These are phyloP conservation scores for Conops quadrifasciatus DNA, from an alignment of 2,888 invertebrate genomes.

Conservation along the genomic window DNA sequence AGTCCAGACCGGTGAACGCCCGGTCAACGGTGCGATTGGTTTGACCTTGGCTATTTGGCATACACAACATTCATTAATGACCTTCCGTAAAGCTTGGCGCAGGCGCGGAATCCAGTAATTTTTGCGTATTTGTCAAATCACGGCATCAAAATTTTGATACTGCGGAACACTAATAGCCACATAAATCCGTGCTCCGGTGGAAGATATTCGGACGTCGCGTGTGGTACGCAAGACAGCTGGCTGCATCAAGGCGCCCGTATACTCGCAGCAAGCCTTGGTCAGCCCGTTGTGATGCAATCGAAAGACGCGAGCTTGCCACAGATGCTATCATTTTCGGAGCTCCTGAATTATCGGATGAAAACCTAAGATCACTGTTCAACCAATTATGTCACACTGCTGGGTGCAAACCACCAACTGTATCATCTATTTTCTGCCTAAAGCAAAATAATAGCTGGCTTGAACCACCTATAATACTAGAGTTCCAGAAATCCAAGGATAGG, in stretches of 20 bases:
- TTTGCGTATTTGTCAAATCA: conserved; percentile 19
- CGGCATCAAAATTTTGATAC: conserved; percentile 20
- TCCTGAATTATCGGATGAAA: background rate
- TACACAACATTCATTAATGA: conserved; percentile 17
- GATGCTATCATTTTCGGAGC: background rate
- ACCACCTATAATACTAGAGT: background rate
- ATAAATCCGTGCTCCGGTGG: background rate
- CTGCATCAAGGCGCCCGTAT: conserved; percentile 32
- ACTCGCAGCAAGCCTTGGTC: conserved; percentile 31
- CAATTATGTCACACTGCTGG: background rate
- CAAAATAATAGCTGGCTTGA: background rate
- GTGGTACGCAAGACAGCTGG: conserved; percentile 29
- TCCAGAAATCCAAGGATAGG: background rate
- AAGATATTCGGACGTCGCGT: background rate
- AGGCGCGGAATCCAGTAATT: conserved; percentile 26
- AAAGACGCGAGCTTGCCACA: background rate
- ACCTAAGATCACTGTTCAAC: background rate
- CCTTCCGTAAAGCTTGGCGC: conserved; percentile 8
- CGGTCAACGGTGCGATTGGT: conserved; percentile 39
- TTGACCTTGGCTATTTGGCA: conserved; percentile 21
- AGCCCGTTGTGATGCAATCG: background rate
- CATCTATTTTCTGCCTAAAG: background rate
- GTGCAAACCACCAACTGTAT: background rate
- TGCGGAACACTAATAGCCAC: no score
- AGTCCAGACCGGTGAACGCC: conserved; percentile 42